A percentile compares a stretch with the other conserved stretches of the same genome.
Evolutionary conservation across 2,888 invertebrate genomes (phyloP).

Genomic region (Tineola bisselliella): DNA sequence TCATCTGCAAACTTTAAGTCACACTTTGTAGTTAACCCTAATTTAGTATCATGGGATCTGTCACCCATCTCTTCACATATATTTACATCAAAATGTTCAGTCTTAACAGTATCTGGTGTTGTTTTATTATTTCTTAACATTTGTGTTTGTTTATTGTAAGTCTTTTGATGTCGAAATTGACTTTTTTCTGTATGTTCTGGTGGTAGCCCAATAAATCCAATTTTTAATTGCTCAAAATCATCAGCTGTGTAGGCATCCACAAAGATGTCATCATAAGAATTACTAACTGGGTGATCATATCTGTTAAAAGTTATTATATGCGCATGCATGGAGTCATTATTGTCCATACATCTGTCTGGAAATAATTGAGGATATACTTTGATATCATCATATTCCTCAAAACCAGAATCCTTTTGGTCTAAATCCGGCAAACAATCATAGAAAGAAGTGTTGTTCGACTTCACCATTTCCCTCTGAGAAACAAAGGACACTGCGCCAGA

Average conservation of each 20-base stretch:
- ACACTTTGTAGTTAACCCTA: too few relatives aligned
- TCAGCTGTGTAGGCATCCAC: constrained; percentile 49
- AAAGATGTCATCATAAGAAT: constrained; percentile 37
- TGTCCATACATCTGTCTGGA: constrained; percentile 14
- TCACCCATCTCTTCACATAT: neutral
- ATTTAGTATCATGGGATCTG: constrained; percentile 17
- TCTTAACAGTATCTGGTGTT: constrained; percentile 17
- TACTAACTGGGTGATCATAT: constrained; percentile 24
- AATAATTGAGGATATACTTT: constrained; percentile 22
- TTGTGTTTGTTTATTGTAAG: constrained; percentile 20
- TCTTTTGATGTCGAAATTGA: neutral
- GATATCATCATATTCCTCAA: neutral
- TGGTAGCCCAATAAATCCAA: constrained; percentile 15
- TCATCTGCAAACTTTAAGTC: too few relatives aligned
- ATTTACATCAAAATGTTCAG: neutral
- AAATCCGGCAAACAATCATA: neutral
- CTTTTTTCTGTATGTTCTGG: constrained; percentile 16
- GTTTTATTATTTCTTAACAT: constrained; percentile 18
- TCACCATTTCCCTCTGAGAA: constrained; percentile 23
- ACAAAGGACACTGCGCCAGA: constrained; percentile 35
- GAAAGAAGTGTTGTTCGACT: constrained; percentile 24
- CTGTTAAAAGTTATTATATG: constrained; percentile 24
- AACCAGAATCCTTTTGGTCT: neutral
- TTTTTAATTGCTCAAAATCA: constrained; percentile 26
- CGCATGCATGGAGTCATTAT: constrained; percentile 23